Base-by-base conservation (phyloP, 2,888 invertebrate genomes). In the Amorpha juglandis region DNA sequence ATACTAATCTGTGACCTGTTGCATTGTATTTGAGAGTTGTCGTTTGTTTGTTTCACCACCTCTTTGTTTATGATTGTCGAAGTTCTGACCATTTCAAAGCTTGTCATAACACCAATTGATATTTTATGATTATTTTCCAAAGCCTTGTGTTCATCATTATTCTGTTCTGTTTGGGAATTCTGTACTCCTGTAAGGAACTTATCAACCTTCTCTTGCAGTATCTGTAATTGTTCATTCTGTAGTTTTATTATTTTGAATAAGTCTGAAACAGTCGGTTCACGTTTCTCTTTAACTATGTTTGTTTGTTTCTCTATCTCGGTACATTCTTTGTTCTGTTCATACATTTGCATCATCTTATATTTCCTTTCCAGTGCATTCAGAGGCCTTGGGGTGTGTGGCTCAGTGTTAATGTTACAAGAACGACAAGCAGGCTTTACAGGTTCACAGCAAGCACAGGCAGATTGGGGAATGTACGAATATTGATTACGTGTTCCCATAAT, bases 71-170 rank as follows among this genome's bases (percentile, higher is more conserved):
- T 89, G 14, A 92, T 83, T 38, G 92, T 93, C 14, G 93, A 92
- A 35, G 92, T 93, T 58, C 88, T 78, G 0, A 93, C 89, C 78
- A 96, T 94, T 87, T 96, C 96, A 83, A 96, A 95, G 82, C 96
- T 96, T 1, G 96, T 96, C 95, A 96, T 96, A 1, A 96, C 95
- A 67, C 96, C 96, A 65, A 96, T 95, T 0, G 96, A 96, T 76
- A 96, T 94, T 85, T 94, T 95, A 74, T 87, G 94, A 67, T 83
- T 84, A 70, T 84, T 88, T 68, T 83, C 84, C 82, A 91, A 70
- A 58, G 86, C 78, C 6, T 88, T 82, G 69, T 88, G 86, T 68
- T 89, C 86, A 1, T 83, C 79, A 16, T 83, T 78, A 71, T 84
- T 87, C 68, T 87, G 80, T 14, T 80, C 70, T 21, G 79, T 80